Base-by-base conservation (phyloP, 2,888 invertebrate species). In the Suillia variegata region DNA sequence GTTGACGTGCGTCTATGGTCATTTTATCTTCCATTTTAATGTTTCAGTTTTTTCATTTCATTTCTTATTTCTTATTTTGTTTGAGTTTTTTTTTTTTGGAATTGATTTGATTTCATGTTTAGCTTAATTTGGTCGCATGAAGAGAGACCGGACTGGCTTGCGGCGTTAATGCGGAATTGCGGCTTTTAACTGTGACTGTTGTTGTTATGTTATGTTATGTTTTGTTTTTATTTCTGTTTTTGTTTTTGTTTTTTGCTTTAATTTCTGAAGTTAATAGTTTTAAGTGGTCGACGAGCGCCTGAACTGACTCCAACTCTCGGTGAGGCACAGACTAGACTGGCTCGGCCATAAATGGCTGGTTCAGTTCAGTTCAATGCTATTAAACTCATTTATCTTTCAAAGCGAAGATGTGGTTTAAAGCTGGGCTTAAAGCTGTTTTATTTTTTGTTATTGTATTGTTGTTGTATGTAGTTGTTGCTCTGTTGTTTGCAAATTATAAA, bases 331-430 rank as follows among this genome's bases (percentile, higher is more conserved):
- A n/a, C n/a, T n/a, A n/a, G n/a, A n/a, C n/a, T n/a, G n/a, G n/a
- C n/a, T n/a, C n/a, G 15, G 26, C 33, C 34, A 20, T 49, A 49
- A 55, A 55, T 49, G 55, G 55, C 33, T 55, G 55, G 33, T 20
- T 54, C 17, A 31, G 47, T 5, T 12, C 15, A 13, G 38, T 55
- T 55, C 55, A 55, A 55, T 55, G 55, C 34, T 55, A 55, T 55
- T 55, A 20, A 48, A 55, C 33, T 55, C 55, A 55, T 55, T 48
- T 48, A 55, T 55, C 55, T 55, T 34, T 48, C 10, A 48, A 26
- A 48, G 12, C n/a, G 38, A 38, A 38, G 38, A 5, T 38, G 38
- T 13, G 38, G 38, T 13, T n/a, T 38, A 38, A 13, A 10, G 6
- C 38, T n/a, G 5, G 38, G 15, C 38, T 38, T 8, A 38, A 38